Evolutionary conservation across 2,113 vertebrate genomes (phyloP).

Genomic region (Seriola aureovittata): DNA sequence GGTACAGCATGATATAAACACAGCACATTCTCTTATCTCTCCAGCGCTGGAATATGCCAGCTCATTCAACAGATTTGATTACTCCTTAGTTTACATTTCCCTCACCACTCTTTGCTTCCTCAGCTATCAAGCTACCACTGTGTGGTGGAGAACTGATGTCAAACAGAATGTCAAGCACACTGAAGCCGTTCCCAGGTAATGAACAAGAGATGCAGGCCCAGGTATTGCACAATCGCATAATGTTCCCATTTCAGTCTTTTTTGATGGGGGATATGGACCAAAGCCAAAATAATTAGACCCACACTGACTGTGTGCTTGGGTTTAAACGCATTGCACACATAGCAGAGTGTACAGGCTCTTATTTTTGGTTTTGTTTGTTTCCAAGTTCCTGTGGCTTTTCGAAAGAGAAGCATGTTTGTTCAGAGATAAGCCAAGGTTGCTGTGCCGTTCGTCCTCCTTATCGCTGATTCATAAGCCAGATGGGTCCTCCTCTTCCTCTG

Average conservation of each 20-base stretch:
- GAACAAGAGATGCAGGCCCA: conserved; percentile 52
- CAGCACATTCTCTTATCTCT: conserved; percentile 57
- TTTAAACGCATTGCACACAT: conserved; percentile 61
- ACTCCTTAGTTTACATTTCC: conserved; percentile 74
- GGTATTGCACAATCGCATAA: conserved; percentile 43
- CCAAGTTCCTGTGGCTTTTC: conserved; percentile 59
- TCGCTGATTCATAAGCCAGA: conserved; percentile 77
- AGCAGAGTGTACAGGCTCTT: conserved; percentile 43
- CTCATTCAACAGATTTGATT: conserved; percentile 76
- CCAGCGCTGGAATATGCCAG: conserved; percentile 46
- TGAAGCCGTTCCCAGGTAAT: conserved; percentile 54
- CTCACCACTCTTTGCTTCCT: conserved; percentile 62
- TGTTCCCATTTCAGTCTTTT: conserved; percentile 63
- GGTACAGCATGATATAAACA: conserved; percentile 39
- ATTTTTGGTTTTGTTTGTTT: conserved; percentile 67
- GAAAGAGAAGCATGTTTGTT: conserved; percentile 70
- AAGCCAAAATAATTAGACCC: conserved; percentile 77
- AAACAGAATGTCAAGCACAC: conserved; percentile 61
- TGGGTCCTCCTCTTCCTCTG: conserved; percentile 59
- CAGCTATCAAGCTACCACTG: conserved; percentile 54
- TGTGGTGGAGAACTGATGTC: conserved; percentile 37
- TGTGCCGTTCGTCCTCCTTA: conserved; percentile 63
- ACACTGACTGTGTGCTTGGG: conserved; percentile 39
- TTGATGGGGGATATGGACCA: conserved; percentile 61
- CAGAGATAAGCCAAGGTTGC: conserved; percentile 76